These are phyloP conservation scores for Eupithecia insigniata DNA, from an alignment of 2,888 invertebrate species.

Conservation along the genomic window DNA sequence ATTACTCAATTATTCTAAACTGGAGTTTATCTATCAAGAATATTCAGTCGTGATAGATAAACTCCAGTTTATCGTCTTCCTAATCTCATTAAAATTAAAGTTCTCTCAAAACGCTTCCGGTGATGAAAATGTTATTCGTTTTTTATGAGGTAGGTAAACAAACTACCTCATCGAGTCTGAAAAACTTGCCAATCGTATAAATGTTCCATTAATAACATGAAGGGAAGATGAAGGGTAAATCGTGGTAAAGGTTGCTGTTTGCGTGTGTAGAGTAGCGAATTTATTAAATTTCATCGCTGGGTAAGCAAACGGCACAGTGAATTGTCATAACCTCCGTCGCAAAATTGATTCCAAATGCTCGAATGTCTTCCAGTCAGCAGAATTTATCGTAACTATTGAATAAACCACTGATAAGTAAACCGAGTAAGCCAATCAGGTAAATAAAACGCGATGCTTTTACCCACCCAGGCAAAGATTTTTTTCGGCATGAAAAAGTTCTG, in stretches of 20 bases:
- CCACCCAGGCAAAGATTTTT: slow-evolving; percentile 29
- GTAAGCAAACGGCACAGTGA: slow-evolving; percentile 48
- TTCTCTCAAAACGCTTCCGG: slow-evolving; percentile 3
- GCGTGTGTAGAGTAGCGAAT: slow-evolving; percentile 60
- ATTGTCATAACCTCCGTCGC: slow-evolving; percentile 46
- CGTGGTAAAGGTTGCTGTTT: slow-evolving; percentile 40
- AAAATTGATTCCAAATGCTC: slow-evolving; percentile 56
- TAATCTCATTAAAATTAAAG: slow-evolving; percentile 5
- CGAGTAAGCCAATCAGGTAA: slow-evolving; percentile 1
- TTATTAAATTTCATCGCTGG: slow-evolving; percentile 60
- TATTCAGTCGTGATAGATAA: neutral
- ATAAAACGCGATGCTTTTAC: slow-evolving; percentile 51
- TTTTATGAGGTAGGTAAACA: slow-evolving; percentile 8
- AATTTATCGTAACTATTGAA: slow-evolving; percentile 53
- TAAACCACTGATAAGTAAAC: slow-evolving; percentile 37
- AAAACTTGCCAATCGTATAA: slow-evolving; percentile 33
- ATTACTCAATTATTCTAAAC: no score
- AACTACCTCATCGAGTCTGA: slow-evolving; percentile 6
- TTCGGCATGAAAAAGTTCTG: slow-evolving; percentile 11
- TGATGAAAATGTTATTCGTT: neutral
- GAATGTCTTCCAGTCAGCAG: slow-evolving; percentile 54
- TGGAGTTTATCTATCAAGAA: no score
- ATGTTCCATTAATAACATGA: slow-evolving; percentile 35
- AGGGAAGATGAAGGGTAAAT: slow-evolving; percentile 42
- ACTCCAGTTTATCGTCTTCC: neutral